Percentiles rank a stretch among this genome's conserved stretches.
Conservation (phyloP, 2,113 vertebrate species). For the Andinoacara biseriatus region DNA sequence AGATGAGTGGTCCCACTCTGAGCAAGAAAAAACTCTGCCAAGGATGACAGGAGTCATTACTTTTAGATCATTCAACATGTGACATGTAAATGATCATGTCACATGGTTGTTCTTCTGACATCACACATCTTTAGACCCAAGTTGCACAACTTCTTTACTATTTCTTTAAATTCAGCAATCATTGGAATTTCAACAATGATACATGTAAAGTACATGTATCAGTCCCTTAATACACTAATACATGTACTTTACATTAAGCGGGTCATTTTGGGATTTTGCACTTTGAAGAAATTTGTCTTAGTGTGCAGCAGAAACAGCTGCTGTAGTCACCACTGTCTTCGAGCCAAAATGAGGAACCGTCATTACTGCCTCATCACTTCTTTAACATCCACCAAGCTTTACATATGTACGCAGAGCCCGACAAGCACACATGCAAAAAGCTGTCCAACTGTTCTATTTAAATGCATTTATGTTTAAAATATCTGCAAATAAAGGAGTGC, state of each 20-base stretch:
- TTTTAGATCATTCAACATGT: background rate
- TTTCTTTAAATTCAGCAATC: background rate
- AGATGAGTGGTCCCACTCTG: background rate
- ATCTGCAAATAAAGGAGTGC: background rate
- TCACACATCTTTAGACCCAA: background rate
- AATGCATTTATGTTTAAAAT: background rate
- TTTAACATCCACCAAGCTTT: background rate
- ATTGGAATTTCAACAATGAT: no score
- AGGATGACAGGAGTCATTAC: background rate
- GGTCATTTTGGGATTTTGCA: background rate
- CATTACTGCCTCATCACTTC: slow-evolving; percentile 11
- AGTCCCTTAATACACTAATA: background rate
- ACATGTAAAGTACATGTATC: no score
- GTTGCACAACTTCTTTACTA: background rate
- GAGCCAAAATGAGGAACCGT: slow-evolving; percentile 43
- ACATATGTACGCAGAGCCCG: background rate
- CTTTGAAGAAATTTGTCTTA: background rate
- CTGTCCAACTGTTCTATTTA: background rate
- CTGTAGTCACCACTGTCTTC: background rate
- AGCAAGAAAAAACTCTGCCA: background rate
- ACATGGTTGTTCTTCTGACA: background rate
- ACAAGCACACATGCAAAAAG: background rate
- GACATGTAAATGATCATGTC: background rate
- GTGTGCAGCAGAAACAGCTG: background rate
- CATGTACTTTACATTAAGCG: background rate